phyloP scores from a whole-genome alignment of 2,888 invertebrate species.

The Oligia strigilis region DNA sequence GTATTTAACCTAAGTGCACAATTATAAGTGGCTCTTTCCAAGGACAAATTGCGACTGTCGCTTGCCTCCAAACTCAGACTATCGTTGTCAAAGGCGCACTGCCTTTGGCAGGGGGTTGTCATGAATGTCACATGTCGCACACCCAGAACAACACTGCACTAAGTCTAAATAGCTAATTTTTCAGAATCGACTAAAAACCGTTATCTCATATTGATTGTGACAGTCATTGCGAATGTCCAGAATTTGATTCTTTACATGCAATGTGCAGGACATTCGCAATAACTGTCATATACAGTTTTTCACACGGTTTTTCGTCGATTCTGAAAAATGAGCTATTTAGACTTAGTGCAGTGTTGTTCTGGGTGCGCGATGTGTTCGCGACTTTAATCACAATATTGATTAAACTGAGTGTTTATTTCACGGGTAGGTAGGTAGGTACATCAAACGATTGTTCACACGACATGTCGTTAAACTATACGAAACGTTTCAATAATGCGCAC shows the following conservation, averaged over 20 bases:
- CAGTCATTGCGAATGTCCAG: no score
- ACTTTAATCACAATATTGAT: constrained; percentile 6
- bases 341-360: no score
- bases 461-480: not conserved
- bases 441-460: not conserved
- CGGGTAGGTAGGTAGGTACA: not conserved
- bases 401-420: constrained; percentile 9
- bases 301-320: no score
- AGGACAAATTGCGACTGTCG: not conserved
- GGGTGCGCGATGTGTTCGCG: not conserved
- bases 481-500: not conserved
- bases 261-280: no score
- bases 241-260: no score
- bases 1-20: not conserved
- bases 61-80: not conserved
- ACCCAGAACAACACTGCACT: no score
- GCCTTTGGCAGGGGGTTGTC: not conserved
- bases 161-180: no score
- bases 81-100: not conserved
- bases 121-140: not conserved
- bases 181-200: no score
- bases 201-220: no score
- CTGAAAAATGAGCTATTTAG: no score
- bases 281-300: no score
- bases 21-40: not conserved